These are phyloP conservation scores for Zaprionus ghesquierei DNA, from an alignment of 1,140 invertebrate species.

Conservation along the genomic window DNA sequence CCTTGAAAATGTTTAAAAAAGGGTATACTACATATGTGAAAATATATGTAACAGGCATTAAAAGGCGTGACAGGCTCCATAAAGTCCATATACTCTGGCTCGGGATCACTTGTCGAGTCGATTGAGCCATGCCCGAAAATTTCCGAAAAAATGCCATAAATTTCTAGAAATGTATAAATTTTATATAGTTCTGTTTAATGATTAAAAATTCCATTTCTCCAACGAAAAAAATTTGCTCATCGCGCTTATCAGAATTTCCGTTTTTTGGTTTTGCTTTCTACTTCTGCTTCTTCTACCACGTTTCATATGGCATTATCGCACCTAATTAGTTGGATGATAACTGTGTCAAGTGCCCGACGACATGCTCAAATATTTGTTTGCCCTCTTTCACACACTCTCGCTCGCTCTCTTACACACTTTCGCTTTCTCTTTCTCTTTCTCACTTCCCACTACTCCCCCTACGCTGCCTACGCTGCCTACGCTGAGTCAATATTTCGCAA, in stretches of 20 bases:
- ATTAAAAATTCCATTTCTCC: not conserved
- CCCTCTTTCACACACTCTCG: not conserved
- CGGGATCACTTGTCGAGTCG: too few relatives aligned
- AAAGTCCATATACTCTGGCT: too few relatives aligned
- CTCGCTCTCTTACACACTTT: not conserved
- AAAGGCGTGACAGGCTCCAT: too few relatives aligned
- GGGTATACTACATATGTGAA: too few relatives aligned
- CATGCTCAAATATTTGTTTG: slow-evolving; percentile 37
- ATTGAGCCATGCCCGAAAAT: too few relatives aligned
- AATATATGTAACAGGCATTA: too few relatives aligned
- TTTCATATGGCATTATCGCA: slow-evolving; percentile 3
- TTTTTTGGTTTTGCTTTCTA: not conserved
- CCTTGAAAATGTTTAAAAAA: too few relatives aligned
- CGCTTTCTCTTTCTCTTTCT: not conserved
- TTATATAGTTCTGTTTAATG: not conserved
- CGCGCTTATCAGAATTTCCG: slow-evolving; percentile 6
- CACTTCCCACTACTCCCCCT: too few relatives aligned
- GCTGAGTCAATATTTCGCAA: slow-evolving; percentile 39
- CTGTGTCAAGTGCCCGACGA: slow-evolving; percentile 39
- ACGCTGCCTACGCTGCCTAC: too few relatives aligned
- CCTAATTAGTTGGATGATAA: slow-evolving; percentile 37
- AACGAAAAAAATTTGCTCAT: not conserved
- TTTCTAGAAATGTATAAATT: too few relatives aligned
- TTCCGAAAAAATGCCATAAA: too few relatives aligned
- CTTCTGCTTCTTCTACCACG: not conserved